Base-by-base conservation (phyloP, 2,797 vertebrate genomes). In the Cirrhinus mrigala region DNA sequence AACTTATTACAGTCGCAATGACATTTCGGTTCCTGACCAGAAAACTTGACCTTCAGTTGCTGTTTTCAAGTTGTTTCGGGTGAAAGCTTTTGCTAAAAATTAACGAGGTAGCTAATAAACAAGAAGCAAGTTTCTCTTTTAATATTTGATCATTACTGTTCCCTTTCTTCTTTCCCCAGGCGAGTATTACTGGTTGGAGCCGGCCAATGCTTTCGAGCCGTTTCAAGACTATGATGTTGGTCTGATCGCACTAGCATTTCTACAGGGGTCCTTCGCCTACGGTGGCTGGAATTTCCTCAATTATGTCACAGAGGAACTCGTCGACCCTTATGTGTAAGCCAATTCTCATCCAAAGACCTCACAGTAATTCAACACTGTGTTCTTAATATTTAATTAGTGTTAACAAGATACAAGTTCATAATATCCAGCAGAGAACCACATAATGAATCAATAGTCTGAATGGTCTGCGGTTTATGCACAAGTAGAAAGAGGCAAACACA, bases 241-340 rank as follows among this genome's bases (percentile, higher is more conserved):
- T 46, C 93, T 97, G 85, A 94, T 98, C n/a, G 97, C 97, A 0
- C 92, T 98, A 87, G 95, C 97, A 5, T 98, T 98, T 90, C 94
- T 98, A 66, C 97, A 98, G 89, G 97, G 97, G 58, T 98, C 97
- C 48, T 98, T 98, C 9, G 97, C 97, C 86, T 98, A 98, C 0
- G 97, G 97, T 76, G 97, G 97, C 29, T 98, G 97, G 97, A 98
- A 98, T 92, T 98, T 98, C 91, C 96, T 98, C 78, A 98, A 98
- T 95, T 98, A 98, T 52, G 97, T 98, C 88, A 98, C 97, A 0
- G 97, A 98, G 90, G 97, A 98, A 91, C 95, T 98, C 90, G 97
- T 98, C 48, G 95, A 98, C 90, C 97, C 97, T 44, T 96, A 97
- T 76, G 96, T 96, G 97, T 98, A 94, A 97, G 96, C 54, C 22